Percentiles rank a stretch among this genome's conserved stretches.
These are phyloP conservation scores for Neogale vison DNA, from an alignment of 2,113 vertebrate genomes.

Conservation along the genomic window DNA sequence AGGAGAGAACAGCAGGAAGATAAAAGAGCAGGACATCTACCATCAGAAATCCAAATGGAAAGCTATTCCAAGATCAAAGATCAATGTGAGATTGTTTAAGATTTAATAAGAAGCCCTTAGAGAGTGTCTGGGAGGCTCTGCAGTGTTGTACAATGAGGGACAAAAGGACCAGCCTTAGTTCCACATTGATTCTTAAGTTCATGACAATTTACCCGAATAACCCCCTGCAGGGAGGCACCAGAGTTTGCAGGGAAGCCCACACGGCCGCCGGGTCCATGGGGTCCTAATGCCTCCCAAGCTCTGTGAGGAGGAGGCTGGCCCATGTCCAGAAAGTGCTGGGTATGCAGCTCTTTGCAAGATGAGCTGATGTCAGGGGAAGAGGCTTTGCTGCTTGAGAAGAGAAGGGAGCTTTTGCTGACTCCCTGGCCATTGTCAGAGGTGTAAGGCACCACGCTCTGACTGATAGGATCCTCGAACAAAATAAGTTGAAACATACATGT, in stretches of 20 bases:
- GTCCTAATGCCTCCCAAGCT: neutral
- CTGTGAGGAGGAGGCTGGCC: neutral
- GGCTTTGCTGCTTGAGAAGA: neutral
- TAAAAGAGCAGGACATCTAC: neutral
- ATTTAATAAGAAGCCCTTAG: neutral
- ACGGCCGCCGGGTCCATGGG: too few species aligned
- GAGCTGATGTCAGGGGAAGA: neutral
- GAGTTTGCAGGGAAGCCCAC: neutral
- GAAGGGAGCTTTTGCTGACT: neutral
- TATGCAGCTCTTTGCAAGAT: neutral
- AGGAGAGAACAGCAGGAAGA: slow-evolving; percentile 21
- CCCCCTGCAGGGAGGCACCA: neutral
- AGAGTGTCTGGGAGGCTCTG: neutral
- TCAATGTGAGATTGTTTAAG: neutral
- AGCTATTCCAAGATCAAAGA: neutral
- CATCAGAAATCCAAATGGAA: neutral
- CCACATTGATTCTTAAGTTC: neutral
- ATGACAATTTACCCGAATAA: neutral
- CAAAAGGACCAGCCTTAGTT: neutral
- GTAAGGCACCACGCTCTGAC: neutral
- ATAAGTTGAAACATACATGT: neutral
- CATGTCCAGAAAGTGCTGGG: neutral
- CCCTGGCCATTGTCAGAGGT: neutral
- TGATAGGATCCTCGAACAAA: neutral
- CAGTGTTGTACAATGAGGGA: neutral